Evolutionary conservation across 2,797 vertebrate genomes (phyloP), one percentile per base, ranked within the genome.

Genomic region (Hydrolagus colliei): DNA sequence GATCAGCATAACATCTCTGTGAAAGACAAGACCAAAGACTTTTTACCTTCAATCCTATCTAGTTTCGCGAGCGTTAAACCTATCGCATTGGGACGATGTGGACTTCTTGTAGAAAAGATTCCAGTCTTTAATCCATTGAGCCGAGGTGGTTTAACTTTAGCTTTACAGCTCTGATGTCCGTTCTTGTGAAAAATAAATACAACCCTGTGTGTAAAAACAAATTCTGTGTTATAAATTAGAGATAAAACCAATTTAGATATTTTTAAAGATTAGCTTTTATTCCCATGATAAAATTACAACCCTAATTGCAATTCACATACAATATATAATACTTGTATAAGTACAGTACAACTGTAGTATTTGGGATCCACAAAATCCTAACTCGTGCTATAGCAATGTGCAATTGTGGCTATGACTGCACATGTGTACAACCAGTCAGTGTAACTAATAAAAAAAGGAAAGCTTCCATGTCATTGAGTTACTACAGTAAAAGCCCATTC

Each of bases 111-210:
- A 0, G 96, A 95, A 89, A 96, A 97, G 72, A 97, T 93, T 0
- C 96, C 96, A 2, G 94, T 94, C 88, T 93, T 95, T 86, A 91
- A 90, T 12, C 96, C 96, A 4, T 97, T 93, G 76, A 97, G 93
- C 78, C 96, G 90, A 0, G 96, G 96, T 35, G 96, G 96, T 86
- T 94, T 96, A 86, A 97, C 96, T 91, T 97, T 97, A 75, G 96
- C 95, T 91, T 96, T 97, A 88, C 87, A 94, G 88, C 91, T 95
- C 89, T 95, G 90, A 89, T 94, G 95, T 0, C 96, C 96, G 10
- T 97, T 97, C 91, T 96, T 96, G 88, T 97, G 96, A 90, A 97
- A 97, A 86, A 97, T 89, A 90, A 97, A 97, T 87, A 97, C 93
- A 72, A 97, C 92, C 96, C 96, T 97, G 92, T 11, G 63, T 97